Base-by-base conservation (phyloP, 2,113 vertebrate species). In the Megaceryle maxima region DNA sequence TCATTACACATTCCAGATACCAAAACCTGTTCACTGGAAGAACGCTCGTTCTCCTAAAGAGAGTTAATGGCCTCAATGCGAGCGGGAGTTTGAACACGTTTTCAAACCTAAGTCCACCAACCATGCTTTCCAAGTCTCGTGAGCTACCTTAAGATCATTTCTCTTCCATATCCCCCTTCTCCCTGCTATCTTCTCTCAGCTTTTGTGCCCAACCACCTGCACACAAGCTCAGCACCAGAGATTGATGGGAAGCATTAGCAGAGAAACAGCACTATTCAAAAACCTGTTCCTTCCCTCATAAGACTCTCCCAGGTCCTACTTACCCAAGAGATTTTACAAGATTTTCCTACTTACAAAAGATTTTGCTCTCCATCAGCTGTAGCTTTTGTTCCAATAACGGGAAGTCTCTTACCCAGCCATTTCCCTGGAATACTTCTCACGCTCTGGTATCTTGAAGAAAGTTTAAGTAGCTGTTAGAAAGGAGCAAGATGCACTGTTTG, bases 151-250 rank as follows among this genome's bases (percentile, higher is more conserved):
- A 84, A 93, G 59, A 59, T 48, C 76, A 80, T 28, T 68, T 13
- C 64, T 91, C 28, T 74, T 46, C 60, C 88, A 93, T 91, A 57
- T 85, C 11, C 83, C 86, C 59, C 88, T 59, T 89, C 76, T 94
- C 92, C 57, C 72, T 31, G 22, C 66, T 51, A 2, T 24, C 68
- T 78, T 60, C 86, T 57, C 90, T 50, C 88, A 72, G 80, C 62
- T 78, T 91, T 66, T 92, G 86, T 76, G 76, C 73, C 79, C 81
- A 75, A n/a, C 43, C 57, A 74, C 83, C 93, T 50, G 77, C 95
- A 81, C 55, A 31, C 22, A 44, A 78, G 35, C 77, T 70, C 75
- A 81, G 69, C 83, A 69, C 48, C 31, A 75, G 35, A 89, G 57
- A 66, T 4, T 1, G 4, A 60, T 0, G 8, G 86, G 66, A 85